Conservation (phyloP, 2,113 vertebrate species). For the Toxotes jaculatrix region DNA sequence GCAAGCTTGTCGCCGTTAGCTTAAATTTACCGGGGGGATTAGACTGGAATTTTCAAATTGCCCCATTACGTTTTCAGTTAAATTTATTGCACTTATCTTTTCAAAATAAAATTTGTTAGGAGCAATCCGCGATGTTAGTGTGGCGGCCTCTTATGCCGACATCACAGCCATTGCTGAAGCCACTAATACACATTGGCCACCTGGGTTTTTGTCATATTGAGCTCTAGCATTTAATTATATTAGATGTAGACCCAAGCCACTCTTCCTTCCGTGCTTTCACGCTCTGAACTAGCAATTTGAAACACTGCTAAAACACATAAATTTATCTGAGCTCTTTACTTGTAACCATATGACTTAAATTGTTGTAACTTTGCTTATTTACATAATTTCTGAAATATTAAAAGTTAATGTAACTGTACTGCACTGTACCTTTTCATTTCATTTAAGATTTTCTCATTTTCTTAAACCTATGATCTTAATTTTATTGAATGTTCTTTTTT, state of each 20-base stretch:
- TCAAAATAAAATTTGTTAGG: background rate
- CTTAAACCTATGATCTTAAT: constrained; percentile 94
- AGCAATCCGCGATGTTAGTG: no score
- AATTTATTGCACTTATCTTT: background rate
- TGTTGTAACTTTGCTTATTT: constrained; percentile 39
- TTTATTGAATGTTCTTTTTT: constrained; percentile 99
- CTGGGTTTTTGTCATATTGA: constrained; percentile 7
- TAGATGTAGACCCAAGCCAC: constrained; percentile 16
- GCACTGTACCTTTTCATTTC: constrained; percentile 72
- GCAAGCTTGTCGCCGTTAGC: constrained; percentile 5
- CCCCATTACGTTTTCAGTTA: background rate
- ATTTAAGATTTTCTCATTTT: constrained; percentile 88
- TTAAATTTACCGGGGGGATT: background rate
- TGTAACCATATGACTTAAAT: background rate
- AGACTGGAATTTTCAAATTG: background rate
- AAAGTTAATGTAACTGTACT: constrained; percentile 57
- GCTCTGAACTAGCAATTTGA: constrained; percentile 23
- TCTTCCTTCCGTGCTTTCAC: constrained; percentile 53
- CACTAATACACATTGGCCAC: background rate
- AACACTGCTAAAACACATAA: constrained; percentile 5
- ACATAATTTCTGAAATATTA: constrained; percentile 18
- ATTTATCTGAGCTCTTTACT: background rate
- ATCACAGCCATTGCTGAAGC: background rate
- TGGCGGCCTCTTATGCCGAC: background rate
- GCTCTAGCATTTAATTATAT: background rate